phyloP scores from a whole-genome alignment of 2,113 vertebrate genomes.

The Eublepharis macularius region DNA sequence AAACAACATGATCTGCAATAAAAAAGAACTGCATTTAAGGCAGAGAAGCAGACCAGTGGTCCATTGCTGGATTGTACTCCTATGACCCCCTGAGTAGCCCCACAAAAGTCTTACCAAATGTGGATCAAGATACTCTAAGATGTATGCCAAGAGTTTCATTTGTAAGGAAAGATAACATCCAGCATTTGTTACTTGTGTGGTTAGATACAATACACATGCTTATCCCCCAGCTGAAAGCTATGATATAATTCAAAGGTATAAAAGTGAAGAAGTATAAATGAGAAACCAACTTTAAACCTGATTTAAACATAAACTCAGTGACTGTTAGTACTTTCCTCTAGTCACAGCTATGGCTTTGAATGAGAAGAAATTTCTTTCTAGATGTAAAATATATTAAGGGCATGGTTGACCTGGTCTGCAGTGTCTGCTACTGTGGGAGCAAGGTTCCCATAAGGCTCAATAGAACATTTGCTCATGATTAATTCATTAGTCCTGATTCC shows the following conservation, averaged over 20 bases:
- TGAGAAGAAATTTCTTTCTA: not conserved
- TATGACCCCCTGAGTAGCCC: not conserved
- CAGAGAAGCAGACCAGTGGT: not conserved
- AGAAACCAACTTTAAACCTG: not conserved
- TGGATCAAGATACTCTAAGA: not conserved
- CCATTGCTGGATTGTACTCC: not conserved
- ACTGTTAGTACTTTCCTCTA: not conserved
- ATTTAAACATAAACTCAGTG: not conserved
- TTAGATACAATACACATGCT: not conserved
- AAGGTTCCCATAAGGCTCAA: not conserved
- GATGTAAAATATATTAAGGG: not conserved
- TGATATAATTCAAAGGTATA: not conserved
- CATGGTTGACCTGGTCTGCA: not conserved
- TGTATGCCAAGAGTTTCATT: no score
- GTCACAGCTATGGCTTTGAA: not conserved
- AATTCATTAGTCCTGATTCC: not conserved
- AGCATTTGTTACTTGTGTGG: not conserved
- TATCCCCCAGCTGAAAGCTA: not conserved
- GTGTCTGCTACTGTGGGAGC: no score
- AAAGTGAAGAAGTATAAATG: not conserved
- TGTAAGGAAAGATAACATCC: not conserved
- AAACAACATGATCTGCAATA: slow-evolving; percentile 94
- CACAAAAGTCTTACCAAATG: not conserved
- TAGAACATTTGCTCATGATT: not conserved
- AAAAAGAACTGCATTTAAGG: slow-evolving; percentile 12